Conservation (phyloP, 2,113 vertebrate genomes). For the Hippocampus guttulatus region DNA sequence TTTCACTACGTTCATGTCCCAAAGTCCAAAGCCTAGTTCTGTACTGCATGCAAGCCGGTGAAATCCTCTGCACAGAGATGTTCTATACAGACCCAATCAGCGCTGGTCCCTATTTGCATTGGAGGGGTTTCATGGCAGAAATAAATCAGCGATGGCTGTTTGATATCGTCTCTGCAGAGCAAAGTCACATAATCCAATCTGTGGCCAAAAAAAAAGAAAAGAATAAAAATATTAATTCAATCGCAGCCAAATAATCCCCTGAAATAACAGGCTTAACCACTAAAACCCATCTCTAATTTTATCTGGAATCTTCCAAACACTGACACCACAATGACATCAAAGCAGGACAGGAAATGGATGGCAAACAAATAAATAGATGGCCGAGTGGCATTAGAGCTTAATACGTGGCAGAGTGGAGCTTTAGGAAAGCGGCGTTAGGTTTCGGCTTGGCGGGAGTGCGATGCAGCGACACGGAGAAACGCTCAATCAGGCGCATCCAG, state of each 20-base stretch:
- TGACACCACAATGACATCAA: conserved; percentile 76
- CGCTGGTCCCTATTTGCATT: conserved; percentile 29
- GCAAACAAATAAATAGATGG: conserved; percentile 73
- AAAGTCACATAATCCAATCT: conserved; percentile 72
- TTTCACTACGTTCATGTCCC: conserved; percentile 41
- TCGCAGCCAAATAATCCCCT: conserved; percentile 68
- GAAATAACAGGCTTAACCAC: conserved; percentile 78
- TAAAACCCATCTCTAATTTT: conserved; percentile 75
- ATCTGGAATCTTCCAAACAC: conserved; percentile 76
- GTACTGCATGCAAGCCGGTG: conserved; percentile 40
- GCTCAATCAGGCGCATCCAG: conserved; percentile 51
- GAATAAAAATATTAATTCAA: conserved; percentile 75
- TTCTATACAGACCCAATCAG: conserved; percentile 46
- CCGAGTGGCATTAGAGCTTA: conserved; percentile 70
- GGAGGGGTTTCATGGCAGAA: conserved; percentile 49
- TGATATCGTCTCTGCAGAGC: conserved; percentile 60
- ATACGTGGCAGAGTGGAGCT: conserved; percentile 67
- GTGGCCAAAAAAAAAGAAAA: conserved; percentile 54
- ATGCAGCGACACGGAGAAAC: conserved; percentile 31
- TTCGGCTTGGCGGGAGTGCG: conserved; percentile 29
- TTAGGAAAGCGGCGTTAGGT: conserved; percentile 59
- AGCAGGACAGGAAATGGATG: conserved; percentile 69
- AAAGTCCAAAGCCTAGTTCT: conserved; percentile 28
- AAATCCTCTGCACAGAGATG: conserved; percentile 51
- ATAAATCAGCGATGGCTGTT: conserved; percentile 66